A percentile compares a stretch with the other conserved stretches of the same genome.
Evolutionary conservation across 2,113 vertebrate species (phyloP).

Genomic region (Perca schrenkii): DNA sequence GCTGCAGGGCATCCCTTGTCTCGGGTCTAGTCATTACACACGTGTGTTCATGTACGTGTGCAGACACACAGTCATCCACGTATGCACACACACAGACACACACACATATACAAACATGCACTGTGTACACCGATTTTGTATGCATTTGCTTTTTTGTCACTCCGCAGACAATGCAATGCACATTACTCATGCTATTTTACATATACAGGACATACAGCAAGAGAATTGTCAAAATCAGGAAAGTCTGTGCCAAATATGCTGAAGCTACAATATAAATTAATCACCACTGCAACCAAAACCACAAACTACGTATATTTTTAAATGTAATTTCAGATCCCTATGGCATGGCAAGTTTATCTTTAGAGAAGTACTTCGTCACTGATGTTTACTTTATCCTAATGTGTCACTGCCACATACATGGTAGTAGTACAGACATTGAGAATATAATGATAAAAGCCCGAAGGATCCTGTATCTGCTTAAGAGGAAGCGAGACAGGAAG

Average conservation of each 20-base stretch:
- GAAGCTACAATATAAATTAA: background rate
- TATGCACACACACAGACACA: conserved; percentile 18
- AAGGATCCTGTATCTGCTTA: conserved; percentile 30
- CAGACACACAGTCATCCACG: conserved; percentile 41
- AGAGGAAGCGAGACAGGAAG: conserved; percentile 74
- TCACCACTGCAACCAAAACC: background rate
- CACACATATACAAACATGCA: background rate
- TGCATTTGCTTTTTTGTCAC: conserved; percentile 16
- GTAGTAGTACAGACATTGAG: background rate
- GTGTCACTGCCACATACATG: background rate
- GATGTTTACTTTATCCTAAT: conserved; percentile 16
- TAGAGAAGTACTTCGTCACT: conserved; percentile 19
- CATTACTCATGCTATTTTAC: conserved; percentile 14
- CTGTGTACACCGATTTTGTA: background rate
- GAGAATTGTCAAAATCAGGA: background rate
- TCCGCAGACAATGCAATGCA: conserved; percentile 9
- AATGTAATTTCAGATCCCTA: conserved; percentile 35
- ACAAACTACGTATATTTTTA: conserved; percentile 13
- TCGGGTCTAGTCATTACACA: conserved; percentile 70
- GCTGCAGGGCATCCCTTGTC: conserved; percentile 82
- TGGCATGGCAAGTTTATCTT: conserved; percentile 9
- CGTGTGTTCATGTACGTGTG: conserved; percentile 26
- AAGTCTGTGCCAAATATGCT: background rate
- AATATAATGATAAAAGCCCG: background rate
- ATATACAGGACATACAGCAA: background rate